Evolutionary conservation across 2,888 invertebrate genomes (phyloP), one percentile per base, ranked within the genome.

Genomic region (Hofmannophila pseudospretella): DNA sequence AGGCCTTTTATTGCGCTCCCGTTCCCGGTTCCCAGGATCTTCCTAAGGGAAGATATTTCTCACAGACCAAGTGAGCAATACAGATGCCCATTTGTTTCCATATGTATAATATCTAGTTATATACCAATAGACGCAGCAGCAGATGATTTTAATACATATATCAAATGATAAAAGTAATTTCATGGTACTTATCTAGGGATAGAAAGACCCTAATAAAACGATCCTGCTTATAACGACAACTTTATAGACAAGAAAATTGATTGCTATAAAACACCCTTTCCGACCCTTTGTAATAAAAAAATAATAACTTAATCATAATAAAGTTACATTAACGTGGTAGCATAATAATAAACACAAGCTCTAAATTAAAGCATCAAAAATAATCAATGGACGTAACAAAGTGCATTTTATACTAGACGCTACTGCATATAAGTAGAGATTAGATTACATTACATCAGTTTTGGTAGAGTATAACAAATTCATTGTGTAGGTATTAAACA

Each of bases 251-350:
- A 32, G 12, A 12, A 41, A 39, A 43, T 45, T 40, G 42, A 46
- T 36, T 39, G 39, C 39, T 36, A 22, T 27, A 33, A 30, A 35
- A 23, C 9, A n/a, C 11, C 27, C 34, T 14, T 14, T 12, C 20
- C 20, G 26, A 43, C 44, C 45, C 54, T 40, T 45, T 43, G 45
- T 39, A 44, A 45, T 42, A 46, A 50, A 50, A n/a, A 47, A 54
- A 51, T 52, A 55, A 51, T 48, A 47, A 47, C 45, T 47, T 38
- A 38, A 45, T 48, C 49, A 40, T 62, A 61, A 60, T 56, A 51
- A 54, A 58, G 55, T 58, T 51, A 57, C 48, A 55, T 39, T 48
- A 42, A 44, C 42, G 44, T 48, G 39, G 39, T 27, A 41, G 19
- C 32, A 25, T 35, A 40, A 42, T 36, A 42, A 49, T 44, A 47